Conservation (phyloP, 2,113 vertebrate genomes). For the Oriolus oriolus region DNA sequence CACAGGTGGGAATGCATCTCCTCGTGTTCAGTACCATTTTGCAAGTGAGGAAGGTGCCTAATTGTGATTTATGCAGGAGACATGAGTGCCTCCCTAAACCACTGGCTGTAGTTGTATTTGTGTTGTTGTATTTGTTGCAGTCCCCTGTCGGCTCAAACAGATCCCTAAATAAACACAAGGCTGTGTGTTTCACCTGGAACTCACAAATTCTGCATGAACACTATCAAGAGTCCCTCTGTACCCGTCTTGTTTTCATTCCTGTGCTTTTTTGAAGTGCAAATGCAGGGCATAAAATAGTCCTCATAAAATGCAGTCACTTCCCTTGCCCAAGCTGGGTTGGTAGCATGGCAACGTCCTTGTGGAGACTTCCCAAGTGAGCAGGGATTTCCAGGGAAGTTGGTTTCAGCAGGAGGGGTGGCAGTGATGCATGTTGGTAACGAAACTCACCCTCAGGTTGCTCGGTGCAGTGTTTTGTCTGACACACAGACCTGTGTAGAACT, state of each 20-base stretch:
- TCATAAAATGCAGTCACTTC: neutral
- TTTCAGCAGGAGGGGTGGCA: neutral
- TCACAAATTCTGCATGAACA: neutral
- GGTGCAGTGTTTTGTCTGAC: neutral
- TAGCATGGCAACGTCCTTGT: neutral
- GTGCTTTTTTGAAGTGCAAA: conserved; percentile 2
- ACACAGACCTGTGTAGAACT: neutral
- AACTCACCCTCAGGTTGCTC: neutral
- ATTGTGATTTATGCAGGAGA: neutral
- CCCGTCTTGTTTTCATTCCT: neutral
- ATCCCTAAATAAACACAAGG: neutral
- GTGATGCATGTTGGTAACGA: neutral
- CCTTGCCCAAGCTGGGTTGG: neutral
- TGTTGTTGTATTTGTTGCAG: neutral
- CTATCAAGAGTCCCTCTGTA: neutral
- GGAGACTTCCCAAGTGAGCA: neutral
- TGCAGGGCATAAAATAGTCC: neutral
- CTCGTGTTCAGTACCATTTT: rapidly evolving
- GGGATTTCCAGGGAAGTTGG: neutral
- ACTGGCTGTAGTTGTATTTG: neutral
- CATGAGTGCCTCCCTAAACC: neutral
- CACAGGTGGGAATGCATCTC: neutral
- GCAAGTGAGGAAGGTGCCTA: neutral
- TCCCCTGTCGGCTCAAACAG: neutral
- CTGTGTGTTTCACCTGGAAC: neutral